Evolutionary conservation across 1,140 invertebrate genomes (phyloP).

Genomic region (Geopemphigus sp.): DNA sequence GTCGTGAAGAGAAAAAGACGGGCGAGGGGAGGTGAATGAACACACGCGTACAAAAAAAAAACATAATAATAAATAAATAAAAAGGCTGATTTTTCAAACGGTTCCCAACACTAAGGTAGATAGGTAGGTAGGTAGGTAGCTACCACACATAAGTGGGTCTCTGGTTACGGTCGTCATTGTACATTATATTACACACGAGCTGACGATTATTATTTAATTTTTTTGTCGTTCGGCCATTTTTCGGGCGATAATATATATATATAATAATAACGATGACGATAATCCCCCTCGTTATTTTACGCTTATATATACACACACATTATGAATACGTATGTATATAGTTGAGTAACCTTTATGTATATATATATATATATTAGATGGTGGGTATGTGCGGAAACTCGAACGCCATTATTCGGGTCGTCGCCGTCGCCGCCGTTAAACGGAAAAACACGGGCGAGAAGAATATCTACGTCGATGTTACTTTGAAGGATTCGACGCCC

Average conservation of each 20-base stretch:
- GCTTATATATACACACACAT: background rate
- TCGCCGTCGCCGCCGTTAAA: background rate
- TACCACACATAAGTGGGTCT: slow-evolving; percentile 31
- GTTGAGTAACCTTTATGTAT: too few relatives aligned
- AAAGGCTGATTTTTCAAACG: slow-evolving; percentile 33
- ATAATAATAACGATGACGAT: slow-evolving; percentile 10
- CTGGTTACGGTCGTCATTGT: slow-evolving; percentile 36
- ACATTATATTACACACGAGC: too few relatives aligned
- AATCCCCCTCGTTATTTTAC: slow-evolving; percentile 41
- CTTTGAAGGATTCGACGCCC: slow-evolving; percentile 10
- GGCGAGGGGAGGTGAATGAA: background rate
- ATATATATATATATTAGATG: slow-evolving; percentile 9
- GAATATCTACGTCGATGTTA: background rate
- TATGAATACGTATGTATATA: background rate
- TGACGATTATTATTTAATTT: slow-evolving; percentile 5
- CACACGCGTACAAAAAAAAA: too few relatives aligned
- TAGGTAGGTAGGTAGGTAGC: too few relatives aligned
- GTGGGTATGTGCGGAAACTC: slow-evolving; percentile 8
- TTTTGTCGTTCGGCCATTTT: slow-evolving; percentile 22
- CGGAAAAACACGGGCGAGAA: background rate
- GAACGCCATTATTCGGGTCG: background rate
- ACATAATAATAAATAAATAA: background rate
- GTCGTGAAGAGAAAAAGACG: slow-evolving; percentile 1
- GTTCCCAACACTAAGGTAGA: slow-evolving; percentile 30
- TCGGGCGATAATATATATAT: slow-evolving; percentile 1